These are phyloP conservation scores for Monochamus alternatus DNA, from an alignment of 2,888 invertebrate genomes.

Conservation along the genomic window DNA sequence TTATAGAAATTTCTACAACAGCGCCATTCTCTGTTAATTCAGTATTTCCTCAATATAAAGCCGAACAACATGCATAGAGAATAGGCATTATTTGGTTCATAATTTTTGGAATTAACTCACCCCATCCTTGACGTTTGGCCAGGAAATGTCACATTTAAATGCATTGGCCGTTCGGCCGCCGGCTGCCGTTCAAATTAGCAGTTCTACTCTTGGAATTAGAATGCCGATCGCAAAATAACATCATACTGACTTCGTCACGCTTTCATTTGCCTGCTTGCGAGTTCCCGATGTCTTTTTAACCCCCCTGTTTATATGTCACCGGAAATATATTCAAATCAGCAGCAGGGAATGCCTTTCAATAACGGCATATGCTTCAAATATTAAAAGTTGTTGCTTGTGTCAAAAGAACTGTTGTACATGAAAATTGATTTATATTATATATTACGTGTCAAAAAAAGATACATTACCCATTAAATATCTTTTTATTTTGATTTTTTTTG, in stretches of 20 bases:
- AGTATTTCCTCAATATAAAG: no score
- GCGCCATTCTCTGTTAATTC: no score
- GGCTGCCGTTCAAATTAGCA: slow-evolving; percentile 61
- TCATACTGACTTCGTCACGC: slow-evolving; percentile 2
- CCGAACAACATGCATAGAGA: neutral
- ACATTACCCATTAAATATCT: no score
- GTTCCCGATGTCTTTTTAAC: neutral
- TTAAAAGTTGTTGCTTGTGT: no score
- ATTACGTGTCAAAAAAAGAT: no score
- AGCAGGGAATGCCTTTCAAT: no score
- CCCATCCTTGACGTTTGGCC: slow-evolving; percentile 59
- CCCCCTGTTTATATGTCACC: neutral
- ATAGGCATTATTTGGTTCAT: neutral
- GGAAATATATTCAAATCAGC: neutral
- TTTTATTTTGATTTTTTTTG: no score
- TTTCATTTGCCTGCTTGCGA: slow-evolving; percentile 26
- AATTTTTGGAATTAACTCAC: neutral
- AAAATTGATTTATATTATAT: no score
- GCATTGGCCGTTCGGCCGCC: slow-evolving; percentile 65
- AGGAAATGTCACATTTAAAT: slow-evolving; percentile 68
- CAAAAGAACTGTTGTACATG: no score
- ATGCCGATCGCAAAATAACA: slow-evolving; percentile 43
- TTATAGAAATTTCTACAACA: no score
- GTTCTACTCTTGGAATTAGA: slow-evolving; percentile 55
- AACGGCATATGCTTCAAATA: no score